A percentile compares a stretch with the other conserved stretches of the same genome.
Conservation (phyloP, 2,113 vertebrate species). For the Barbus barbus region DNA sequence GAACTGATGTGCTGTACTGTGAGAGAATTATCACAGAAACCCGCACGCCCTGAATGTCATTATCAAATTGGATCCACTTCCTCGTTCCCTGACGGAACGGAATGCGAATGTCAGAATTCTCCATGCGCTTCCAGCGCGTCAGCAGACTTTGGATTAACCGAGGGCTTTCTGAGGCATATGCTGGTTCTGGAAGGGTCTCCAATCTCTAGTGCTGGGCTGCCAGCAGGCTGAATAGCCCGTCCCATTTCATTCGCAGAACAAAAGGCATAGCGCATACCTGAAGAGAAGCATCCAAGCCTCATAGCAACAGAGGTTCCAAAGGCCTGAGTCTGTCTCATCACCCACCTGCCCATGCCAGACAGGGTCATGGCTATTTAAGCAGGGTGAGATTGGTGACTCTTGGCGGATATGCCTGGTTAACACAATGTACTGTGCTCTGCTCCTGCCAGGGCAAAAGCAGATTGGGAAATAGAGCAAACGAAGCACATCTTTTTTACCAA, state of each 20-base stretch:
- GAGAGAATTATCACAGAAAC: slow-evolving; percentile 39
- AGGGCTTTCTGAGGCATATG: slow-evolving; percentile 23
- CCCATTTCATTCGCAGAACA: slow-evolving; percentile 13
- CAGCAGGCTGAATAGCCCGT: background rate
- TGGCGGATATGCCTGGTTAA: slow-evolving; percentile 52
- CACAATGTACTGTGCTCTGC: slow-evolving; percentile 46
- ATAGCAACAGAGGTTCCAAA: slow-evolving; percentile 46
- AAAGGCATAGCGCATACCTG: slow-evolving; percentile 29
- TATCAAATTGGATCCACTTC: slow-evolving; percentile 63
- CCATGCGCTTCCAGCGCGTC: slow-evolving; percentile 52
- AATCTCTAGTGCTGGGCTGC: background rate
- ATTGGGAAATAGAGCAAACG: slow-evolving; percentile 43
- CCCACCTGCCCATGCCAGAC: slow-evolving; percentile 53
- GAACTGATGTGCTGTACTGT: slow-evolving; percentile 54
- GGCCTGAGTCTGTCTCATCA: slow-evolving; percentile 60
- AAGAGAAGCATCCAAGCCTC: slow-evolving; percentile 45
- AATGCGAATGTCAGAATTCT: slow-evolving; percentile 52
- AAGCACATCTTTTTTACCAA: slow-evolving; percentile 18
- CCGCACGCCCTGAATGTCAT: too few species aligned
- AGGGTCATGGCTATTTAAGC: slow-evolving; percentile 43
- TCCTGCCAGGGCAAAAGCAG: slow-evolving; percentile 55
- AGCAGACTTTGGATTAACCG: slow-evolving; percentile 33
- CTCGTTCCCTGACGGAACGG: slow-evolving; percentile 33
- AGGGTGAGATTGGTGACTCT: slow-evolving; percentile 57
- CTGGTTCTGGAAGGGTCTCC: slow-evolving; percentile 23